Conservation (phyloP, 2,888 invertebrate genomes). For the Scotopteryx bipunctaria region DNA sequence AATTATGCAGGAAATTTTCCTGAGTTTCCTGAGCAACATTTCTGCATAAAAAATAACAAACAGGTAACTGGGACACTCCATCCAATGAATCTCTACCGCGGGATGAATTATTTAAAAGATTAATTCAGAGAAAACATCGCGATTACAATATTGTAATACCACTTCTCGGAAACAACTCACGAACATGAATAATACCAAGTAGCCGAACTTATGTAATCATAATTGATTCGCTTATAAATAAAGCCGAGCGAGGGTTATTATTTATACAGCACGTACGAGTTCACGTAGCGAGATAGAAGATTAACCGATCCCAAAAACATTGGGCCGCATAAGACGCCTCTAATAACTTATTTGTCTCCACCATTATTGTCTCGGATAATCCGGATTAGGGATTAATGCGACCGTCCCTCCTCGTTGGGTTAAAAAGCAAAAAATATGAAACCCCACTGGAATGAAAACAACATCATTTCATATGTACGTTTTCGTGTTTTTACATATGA, state of each 20-base stretch:
- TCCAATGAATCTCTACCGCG: neutral
- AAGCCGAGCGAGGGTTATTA: slow-evolving; percentile 8
- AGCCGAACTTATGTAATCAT: slow-evolving; percentile 7
- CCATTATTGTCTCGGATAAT: slow-evolving; percentile 66
- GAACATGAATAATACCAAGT: slow-evolving; percentile 3
- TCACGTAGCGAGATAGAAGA: slow-evolving; percentile 35
- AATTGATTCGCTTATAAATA: slow-evolving; percentile 11
- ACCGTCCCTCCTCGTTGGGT: slow-evolving; percentile 36
- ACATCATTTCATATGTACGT: slow-evolving; percentile 11
- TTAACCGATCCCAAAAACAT: slow-evolving; percentile 41
- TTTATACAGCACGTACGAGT: slow-evolving; percentile 34
- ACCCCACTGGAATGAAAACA: slow-evolving; percentile 25
- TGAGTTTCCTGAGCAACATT: neutral
- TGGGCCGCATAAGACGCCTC: slow-evolving; percentile 48
- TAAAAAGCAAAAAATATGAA: slow-evolving; percentile 37
- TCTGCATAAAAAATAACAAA: neutral
- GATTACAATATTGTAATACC: slow-evolving; percentile 13
- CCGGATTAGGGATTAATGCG: slow-evolving; percentile 65
- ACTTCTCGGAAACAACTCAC: slow-evolving; percentile 4
- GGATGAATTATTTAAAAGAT: slow-evolving; percentile 3
- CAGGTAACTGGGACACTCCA: neutral
- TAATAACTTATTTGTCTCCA: slow-evolving; percentile 58
- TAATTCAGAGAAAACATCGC: slow-evolving; percentile 8
- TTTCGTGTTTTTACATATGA: slow-evolving; percentile 28
- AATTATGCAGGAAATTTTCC: no score